phyloP scores from a whole-genome alignment of 2,888 invertebrate genomes.

The Corythucha ciliata region DNA sequence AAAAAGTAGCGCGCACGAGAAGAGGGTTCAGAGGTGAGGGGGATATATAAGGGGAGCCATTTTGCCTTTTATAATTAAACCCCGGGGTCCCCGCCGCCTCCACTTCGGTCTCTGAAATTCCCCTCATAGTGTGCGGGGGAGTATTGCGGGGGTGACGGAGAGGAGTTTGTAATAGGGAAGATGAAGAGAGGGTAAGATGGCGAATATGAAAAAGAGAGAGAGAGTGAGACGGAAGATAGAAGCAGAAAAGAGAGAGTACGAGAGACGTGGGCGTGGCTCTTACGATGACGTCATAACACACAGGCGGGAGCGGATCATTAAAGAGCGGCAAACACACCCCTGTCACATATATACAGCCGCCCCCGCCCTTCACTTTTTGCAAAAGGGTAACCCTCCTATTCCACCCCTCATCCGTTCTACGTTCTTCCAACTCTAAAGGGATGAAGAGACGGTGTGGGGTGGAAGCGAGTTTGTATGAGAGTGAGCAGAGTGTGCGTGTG shows the following conservation, averaged over 20 bases:
- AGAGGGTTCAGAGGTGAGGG: background rate
- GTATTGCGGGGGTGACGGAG: background rate
- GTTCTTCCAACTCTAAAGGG: background rate
- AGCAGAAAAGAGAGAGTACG: slow-evolving; percentile 4
- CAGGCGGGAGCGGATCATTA: slow-evolving; percentile 24
- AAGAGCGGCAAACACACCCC: slow-evolving; percentile 25
- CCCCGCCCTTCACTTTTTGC: background rate
- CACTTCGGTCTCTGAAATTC: too few relatives aligned
- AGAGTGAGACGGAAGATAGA: slow-evolving; percentile 7
- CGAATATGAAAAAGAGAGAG: slow-evolving; percentile 26
- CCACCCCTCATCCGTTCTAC: background rate
- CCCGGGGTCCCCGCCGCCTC: too few relatives aligned
- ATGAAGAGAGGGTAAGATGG: slow-evolving; percentile 24
- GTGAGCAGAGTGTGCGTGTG: background rate
- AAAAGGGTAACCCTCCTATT: background rate
- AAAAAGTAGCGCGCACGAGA: background rate
- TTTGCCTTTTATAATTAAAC: slow-evolving; percentile 25
- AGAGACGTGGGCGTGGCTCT: slow-evolving; percentile 17
- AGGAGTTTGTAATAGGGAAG: slow-evolving; percentile 6
- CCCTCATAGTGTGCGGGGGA: slow-evolving; percentile 12
- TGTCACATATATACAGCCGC: slow-evolving; percentile 23
- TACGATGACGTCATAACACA: slow-evolving; percentile 24
- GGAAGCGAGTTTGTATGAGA: too few relatives aligned
- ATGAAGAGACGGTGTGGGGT: too few relatives aligned
- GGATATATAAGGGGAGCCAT: slow-evolving; percentile 22